These are phyloP conservation scores for Channallabes apus DNA, from an alignment of 2,797 vertebrate genomes.

Conservation along the genomic window DNA sequence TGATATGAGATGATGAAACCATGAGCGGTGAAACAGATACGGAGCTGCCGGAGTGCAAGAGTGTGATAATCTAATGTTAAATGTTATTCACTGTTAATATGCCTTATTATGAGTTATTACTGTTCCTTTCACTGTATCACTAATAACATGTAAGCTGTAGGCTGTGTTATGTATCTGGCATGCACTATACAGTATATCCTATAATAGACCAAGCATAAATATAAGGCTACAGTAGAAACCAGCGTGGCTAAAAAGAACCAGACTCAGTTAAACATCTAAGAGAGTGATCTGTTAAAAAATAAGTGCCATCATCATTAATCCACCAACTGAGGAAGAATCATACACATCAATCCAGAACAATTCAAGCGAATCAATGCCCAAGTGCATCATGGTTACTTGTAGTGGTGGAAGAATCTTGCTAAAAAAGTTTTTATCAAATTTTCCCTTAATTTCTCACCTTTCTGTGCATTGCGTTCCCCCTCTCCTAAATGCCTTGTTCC, in stretches of 20 bases:
- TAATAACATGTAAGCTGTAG: not conserved
- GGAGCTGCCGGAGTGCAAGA: not conserved
- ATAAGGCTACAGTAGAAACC: not conserved
- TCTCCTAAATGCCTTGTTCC: constrained; percentile 13
- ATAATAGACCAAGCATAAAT: not conserved
- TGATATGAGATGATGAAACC: not conserved
- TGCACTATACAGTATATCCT: not conserved
- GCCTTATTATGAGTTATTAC: not conserved
- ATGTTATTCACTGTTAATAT: not conserved
- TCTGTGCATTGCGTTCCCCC: not conserved
- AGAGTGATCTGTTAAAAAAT: not conserved
- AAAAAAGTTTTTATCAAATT: not conserved
- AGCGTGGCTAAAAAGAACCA: not conserved
- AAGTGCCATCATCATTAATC: not conserved
- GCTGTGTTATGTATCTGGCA: not conserved
- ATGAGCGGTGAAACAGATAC: not conserved
- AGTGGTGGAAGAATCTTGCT: not conserved
- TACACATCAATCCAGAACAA: not conserved
- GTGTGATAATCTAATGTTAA: not conserved
- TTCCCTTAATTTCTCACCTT: not conserved
- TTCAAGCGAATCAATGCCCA: not conserved
- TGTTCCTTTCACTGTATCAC: too few relatives aligned
- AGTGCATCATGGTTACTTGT: not conserved
- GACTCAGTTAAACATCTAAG: not conserved
- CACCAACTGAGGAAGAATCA: not conserved